Percentiles rank a stretch among this genome's conserved stretches.
phyloP scores from a whole-genome alignment of 2,888 invertebrate genomes.

The Selenia dentaria region DNA sequence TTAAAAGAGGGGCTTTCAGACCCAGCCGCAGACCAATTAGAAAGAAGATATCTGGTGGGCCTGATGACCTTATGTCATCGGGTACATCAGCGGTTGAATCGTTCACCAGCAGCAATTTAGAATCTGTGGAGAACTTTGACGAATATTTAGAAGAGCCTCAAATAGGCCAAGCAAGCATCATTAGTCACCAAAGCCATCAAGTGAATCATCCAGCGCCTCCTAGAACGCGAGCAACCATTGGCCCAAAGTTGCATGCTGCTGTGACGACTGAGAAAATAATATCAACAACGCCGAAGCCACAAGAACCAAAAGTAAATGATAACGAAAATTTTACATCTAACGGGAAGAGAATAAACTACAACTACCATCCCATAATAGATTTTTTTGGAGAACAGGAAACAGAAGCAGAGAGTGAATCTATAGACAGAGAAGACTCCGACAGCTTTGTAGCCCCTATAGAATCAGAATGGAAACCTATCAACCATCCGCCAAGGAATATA shows the following conservation, averaged over 20 bases:
- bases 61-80: conserved; percentile 71
- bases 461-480: conserved; percentile 81
- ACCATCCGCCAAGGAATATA: conserved; percentile 55
- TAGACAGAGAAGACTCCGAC: conserved; percentile 70
- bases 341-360: conserved; percentile 89
- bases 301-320: conserved; percentile 41
- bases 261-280: conserved; percentile 52
- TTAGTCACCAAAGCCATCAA: conserved; percentile 12
- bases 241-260: conserved; percentile 63
- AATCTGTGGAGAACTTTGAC: conserved; percentile 64
- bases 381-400: conserved; percentile 86
- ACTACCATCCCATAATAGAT: conserved; percentile 93
- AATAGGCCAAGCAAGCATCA: conserved; percentile 47
- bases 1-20: conserved; percentile 67
- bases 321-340: conserved; percentile 52
- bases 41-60: conserved; percentile 69
- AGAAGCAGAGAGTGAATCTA: conserved; percentile 56
- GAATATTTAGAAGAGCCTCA: conserved; percentile 61
- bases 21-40: conserved; percentile 71
- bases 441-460: conserved; percentile 57
- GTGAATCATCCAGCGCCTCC: conserved; percentile 25
- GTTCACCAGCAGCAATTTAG: conserved; percentile 50
- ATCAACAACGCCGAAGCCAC: conserved; percentile 41
- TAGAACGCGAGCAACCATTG: conserved; percentile 58
- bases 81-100: conserved; percentile 71